Conservation (phyloP, 2,113 vertebrate species). For the Zosterops lateralis region DNA sequence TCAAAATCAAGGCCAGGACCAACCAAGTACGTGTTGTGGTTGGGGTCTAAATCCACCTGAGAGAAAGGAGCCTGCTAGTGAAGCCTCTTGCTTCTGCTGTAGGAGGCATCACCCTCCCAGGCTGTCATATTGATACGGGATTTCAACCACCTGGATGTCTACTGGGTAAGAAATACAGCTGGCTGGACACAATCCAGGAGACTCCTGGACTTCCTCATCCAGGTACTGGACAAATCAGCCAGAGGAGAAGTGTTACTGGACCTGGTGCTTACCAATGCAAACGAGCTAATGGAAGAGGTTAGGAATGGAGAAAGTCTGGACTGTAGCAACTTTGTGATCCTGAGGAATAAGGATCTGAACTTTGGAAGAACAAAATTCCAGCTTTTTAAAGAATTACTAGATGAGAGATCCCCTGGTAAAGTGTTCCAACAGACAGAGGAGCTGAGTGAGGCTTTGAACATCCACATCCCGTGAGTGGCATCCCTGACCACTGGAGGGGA, state of each 20-base stretch:
- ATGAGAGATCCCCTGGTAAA: not conserved
- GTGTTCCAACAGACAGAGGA: not conserved
- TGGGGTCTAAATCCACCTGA: not conserved
- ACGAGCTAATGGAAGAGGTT: not conserved
- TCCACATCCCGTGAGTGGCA: not conserved
- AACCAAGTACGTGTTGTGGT: accelerated
- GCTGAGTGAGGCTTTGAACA: not conserved
- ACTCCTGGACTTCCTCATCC: not conserved
- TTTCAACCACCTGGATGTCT: not conserved
- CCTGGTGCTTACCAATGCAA: not conserved
- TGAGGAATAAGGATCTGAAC: not conserved
- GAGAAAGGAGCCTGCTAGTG: not conserved
- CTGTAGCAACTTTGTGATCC: not conserved
- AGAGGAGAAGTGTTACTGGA: accelerated
- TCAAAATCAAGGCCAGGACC: not conserved
- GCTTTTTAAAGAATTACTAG: not conserved
- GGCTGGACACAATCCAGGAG: not conserved
- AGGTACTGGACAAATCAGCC: not conserved
- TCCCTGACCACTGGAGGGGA: not conserved
- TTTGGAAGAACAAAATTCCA: not conserved
- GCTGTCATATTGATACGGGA: not conserved
- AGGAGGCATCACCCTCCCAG: not conserved
- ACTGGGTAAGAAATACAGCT: not conserved
- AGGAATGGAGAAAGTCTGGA: not conserved
- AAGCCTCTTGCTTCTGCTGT: not conserved